These are phyloP conservation scores for Oreochromis mossambicus DNA, from an alignment of 2,797 vertebrate species.

Conservation along the genomic window DNA sequence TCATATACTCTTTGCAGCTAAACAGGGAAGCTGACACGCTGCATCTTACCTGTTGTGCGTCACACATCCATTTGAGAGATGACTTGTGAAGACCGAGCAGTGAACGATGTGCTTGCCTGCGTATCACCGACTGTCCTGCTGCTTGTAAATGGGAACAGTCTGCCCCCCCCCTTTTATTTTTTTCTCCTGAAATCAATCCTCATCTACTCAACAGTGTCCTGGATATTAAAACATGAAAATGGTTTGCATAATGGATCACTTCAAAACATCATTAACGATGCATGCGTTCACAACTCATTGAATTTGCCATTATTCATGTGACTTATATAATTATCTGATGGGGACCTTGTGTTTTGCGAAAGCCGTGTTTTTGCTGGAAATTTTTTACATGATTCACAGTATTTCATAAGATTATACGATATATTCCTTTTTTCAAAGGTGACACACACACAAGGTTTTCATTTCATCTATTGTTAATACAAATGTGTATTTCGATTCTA, in stretches of 20 bases:
- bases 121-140: neutral
- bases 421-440: neutral
- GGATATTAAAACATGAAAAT: constrained; percentile 27
- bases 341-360: neutral
- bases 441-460: neutral
- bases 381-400: neutral
- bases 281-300: constrained; percentile 15
- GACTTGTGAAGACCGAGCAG: neutral
- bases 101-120: neutral
- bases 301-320: constrained; percentile 18
- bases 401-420: neutral
- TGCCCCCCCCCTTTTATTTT: neutral
- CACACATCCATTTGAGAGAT: neutral
- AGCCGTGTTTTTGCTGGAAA: neutral
- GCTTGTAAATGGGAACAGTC: neutral
- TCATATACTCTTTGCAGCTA: neutral
- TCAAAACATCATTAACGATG: constrained; percentile 33
- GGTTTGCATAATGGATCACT: constrained; percentile 20
- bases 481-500: neutral
- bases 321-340: constrained; percentile 2
- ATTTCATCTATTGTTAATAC: neutral
- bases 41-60: neutral
- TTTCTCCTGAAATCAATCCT: neutral
- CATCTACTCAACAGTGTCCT: neutral
- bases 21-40: neutral